A percentile compares a stretch with the other conserved stretches of the same genome.
These are phyloP conservation scores for Ormyrus rosae DNA, from an alignment of 2,888 invertebrate genomes.

Conservation along the genomic window DNA sequence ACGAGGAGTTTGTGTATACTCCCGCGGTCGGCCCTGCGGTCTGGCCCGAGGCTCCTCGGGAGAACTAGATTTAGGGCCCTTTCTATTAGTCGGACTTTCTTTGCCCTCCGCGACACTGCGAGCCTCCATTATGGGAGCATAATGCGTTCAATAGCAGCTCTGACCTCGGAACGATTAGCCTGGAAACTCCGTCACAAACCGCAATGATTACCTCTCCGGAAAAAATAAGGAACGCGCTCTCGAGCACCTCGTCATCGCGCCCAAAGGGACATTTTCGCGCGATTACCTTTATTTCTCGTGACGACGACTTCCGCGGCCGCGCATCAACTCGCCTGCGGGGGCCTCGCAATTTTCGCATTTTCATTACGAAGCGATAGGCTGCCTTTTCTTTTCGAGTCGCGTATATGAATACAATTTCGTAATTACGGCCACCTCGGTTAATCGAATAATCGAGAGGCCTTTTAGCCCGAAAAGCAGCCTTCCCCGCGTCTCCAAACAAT, in stretches of 20 bases:
- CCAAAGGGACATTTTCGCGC: constrained; percentile 49
- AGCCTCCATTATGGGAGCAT: too few species aligned
- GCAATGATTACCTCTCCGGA: neutral
- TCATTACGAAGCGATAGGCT: constrained; percentile 23
- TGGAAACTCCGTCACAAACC: neutral
- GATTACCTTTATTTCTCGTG: constrained; percentile 39
- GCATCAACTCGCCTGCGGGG: neutral
- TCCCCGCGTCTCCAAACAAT: too few species aligned
- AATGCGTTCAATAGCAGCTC: too few species aligned
- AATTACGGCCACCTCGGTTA: neutral
- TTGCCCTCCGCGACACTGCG: neutral
- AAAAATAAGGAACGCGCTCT: neutral
- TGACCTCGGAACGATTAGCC: too few species aligned
- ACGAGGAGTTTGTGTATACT: too few species aligned
- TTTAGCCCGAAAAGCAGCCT: too few species aligned
- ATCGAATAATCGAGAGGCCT: too few species aligned
- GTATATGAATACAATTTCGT: neutral
- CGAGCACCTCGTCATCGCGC: constrained; percentile 41
- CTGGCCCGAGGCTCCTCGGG: too few species aligned
- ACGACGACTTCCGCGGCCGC: constrained; percentile 41
- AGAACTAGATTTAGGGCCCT: too few species aligned
- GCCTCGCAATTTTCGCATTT: constrained; percentile 43
- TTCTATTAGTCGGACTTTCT: neutral
- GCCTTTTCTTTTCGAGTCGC: neutral
- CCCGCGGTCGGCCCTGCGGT: too few species aligned